phyloP scores from a whole-genome alignment of 2,888 invertebrate genomes.

The Celastrina argiolus region DNA sequence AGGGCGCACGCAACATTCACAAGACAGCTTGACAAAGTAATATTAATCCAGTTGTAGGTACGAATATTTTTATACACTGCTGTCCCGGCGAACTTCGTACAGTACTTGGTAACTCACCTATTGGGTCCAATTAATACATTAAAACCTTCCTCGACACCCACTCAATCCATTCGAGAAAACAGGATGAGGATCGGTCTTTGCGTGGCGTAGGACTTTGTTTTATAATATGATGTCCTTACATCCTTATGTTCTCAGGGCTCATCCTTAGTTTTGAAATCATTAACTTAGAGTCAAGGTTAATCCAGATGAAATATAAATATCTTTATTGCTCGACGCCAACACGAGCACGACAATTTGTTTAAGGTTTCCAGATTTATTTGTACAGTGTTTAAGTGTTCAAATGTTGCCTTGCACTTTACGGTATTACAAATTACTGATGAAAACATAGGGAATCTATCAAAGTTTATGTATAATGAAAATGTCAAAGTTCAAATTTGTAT shows the following conservation, averaged over 20 bases:
- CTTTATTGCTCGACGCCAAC: not conserved
- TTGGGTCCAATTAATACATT: too few relatives aligned
- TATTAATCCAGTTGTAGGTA: too few relatives aligned
- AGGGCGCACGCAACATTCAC: too few relatives aligned
- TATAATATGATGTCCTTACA: too few relatives aligned
- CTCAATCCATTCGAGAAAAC: too few relatives aligned
- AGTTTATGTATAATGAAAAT: not conserved
- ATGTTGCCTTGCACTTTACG: not conserved
- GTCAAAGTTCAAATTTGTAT: not conserved
- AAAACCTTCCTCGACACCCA: too few relatives aligned
- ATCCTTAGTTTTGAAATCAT: not conserved
- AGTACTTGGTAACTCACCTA: too few relatives aligned
- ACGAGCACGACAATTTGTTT: not conserved
- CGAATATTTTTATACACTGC: too few relatives aligned
- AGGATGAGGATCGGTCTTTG: too few relatives aligned
- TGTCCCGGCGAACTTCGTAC: too few relatives aligned
- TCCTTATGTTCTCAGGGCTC: not conserved
- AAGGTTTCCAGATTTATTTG: constrained; percentile 2
- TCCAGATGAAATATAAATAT: not conserved
- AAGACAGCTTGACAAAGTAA: too few relatives aligned
- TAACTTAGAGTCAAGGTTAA: constrained; percentile 19
- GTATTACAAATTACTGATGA: not conserved
- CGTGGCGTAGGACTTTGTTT: too few relatives aligned
- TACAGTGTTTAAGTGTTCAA: constrained; percentile 9
- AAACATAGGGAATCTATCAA: not conserved